Evolutionary conservation across 2,113 vertebrate genomes (phyloP), one percentile per base, ranked within the genome.

Genomic region (Suricata suricatta): DNA sequence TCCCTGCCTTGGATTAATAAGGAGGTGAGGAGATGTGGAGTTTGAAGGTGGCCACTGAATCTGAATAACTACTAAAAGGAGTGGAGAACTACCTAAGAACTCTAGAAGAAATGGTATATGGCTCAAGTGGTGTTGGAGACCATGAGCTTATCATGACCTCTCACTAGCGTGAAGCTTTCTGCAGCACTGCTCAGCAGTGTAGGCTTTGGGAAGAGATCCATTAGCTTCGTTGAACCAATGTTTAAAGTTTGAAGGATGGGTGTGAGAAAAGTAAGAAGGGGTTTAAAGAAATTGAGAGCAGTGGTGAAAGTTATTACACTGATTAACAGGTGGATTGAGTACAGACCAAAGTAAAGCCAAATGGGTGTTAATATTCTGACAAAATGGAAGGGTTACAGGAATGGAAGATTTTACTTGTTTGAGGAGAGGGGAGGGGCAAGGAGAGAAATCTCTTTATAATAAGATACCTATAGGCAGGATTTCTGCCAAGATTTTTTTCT

Each of bases 401-500:
- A 4, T 9, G 5, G 66, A 33, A 16, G 47, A 50, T 1, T 38
- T n/a, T 17, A 2, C 5, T 10, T 27, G 17, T 3, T n/a, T 38
- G 7, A 60, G 82, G 19, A 82, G 25, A 80, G 81, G 29, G 21
- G 9, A 47, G 38, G 9, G 1, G 27, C 54, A 12, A 17, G 23
- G 19, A 44, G 47, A 74, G 19, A 83, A 27, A 64, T 66, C 11
- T 68, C 76, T 93, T 90, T 74, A 77, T 50, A 88, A 57, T 27
- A 68, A 90, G 23, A 41, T 7, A 3, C 1, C 60, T 10, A 29
- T 1, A 35, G 38, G 38, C 23, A 87, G 31, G 47, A 71, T 88
- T 80, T 76, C n/a, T 66, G 71, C 54, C 35, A 74, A 94, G 44
- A 38, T 33, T 31, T 47, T 86, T 38, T 44, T 87, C 72, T 74